These are phyloP conservation scores for Novumbra hubbsi DNA, from an alignment of 2,797 vertebrate genomes.

Conservation along the genomic window DNA sequence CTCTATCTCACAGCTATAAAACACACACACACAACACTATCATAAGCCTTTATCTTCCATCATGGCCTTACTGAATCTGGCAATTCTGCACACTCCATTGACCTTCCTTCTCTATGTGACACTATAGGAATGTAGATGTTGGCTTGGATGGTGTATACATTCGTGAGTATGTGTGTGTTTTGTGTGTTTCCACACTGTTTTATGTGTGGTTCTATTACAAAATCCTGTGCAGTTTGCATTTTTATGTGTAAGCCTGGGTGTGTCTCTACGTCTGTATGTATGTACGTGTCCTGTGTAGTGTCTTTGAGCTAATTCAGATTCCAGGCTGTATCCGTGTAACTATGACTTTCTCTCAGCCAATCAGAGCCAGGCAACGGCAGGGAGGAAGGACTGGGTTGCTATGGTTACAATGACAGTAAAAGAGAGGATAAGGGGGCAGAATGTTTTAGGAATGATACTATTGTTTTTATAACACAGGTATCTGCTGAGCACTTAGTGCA, in stretches of 20 bases:
- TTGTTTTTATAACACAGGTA: conserved; percentile 24
- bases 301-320: conserved; percentile 74
- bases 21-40: conserved; percentile 22
- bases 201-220: neutral
- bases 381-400: conserved; percentile 66
- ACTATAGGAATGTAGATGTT: too few species aligned
- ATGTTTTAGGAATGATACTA: conserved; percentile 40
- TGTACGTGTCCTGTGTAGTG: conserved; percentile 46
- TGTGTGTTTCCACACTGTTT: neutral
- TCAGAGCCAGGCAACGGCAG: conserved; percentile 41
- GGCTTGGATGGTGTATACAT: neutral
- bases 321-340: conserved; percentile 67
- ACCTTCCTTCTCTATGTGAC: conserved; percentile 27
- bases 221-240: neutral
- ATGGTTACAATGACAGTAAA: conserved; percentile 66
- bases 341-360: conserved; percentile 62
- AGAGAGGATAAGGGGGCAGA: conserved; percentile 37
- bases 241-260: neutral
- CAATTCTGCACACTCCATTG: too few species aligned
- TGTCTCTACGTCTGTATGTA: neutral
- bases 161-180: neutral
- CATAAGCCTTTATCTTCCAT: conserved; percentile 31
- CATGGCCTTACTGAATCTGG: too few species aligned
- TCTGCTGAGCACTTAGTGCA: neutral
- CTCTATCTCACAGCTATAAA: conserved; percentile 15